phyloP scores from a whole-genome alignment of 2,888 invertebrate species.

The Cephus nigrinus region DNA sequence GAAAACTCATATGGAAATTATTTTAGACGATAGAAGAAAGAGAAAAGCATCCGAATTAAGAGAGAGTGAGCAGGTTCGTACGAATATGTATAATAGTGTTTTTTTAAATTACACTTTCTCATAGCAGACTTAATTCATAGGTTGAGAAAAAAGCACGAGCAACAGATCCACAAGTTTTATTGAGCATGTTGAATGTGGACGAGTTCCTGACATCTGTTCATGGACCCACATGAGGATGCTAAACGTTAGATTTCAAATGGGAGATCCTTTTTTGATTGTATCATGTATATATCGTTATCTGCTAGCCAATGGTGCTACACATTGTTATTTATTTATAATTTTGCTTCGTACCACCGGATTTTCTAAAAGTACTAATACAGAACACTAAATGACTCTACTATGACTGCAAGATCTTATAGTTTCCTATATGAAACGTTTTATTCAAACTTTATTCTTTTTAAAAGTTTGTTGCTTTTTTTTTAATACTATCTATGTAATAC shows the following conservation, averaged over 20 bases:
- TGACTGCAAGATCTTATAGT: background rate
- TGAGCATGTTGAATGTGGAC: conserved; percentile 49
- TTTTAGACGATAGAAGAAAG: conserved; percentile 34
- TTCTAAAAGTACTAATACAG: background rate
- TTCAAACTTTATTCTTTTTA: background rate
- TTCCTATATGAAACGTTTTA: background rate
- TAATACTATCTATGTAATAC: no score
- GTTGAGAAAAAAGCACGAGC: conserved; percentile 40
- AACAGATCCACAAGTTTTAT: conserved; percentile 43
- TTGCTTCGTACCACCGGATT: background rate
- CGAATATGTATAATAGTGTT: background rate
- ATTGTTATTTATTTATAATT: conserved; percentile 18
- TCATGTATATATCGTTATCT: conserved; percentile 5
- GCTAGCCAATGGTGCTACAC: conserved; percentile 8
- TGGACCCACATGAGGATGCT: conserved; percentile 40
- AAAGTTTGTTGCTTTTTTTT: no score
- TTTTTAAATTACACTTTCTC: background rate
- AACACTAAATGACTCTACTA: background rate
- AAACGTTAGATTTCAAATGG: background rate
- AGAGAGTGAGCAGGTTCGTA: conserved; percentile 44
- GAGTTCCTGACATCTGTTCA: conserved; percentile 53
- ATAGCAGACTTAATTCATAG: conserved; percentile 27
- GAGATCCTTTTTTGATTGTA: background rate
- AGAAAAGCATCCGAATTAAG: conserved; percentile 39
- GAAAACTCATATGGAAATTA: conserved; percentile 31